phyloP scores from a whole-genome alignment of 2,797 vertebrate genomes.

The Coendou prehensilis region DNA sequence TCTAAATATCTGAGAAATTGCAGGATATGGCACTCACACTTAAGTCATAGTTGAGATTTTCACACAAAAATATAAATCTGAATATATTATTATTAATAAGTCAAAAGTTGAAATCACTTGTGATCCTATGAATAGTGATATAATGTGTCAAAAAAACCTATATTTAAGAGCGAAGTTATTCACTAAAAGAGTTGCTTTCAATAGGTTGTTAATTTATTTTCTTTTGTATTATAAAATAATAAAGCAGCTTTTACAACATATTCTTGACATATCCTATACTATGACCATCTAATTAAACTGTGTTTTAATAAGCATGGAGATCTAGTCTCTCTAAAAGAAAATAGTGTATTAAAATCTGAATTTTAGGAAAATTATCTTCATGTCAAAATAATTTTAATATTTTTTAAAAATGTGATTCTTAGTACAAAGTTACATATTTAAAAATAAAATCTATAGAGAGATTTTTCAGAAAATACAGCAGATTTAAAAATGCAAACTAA shows the following conservation, averaged over 20 bases:
- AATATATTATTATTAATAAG: slow-evolving; percentile 18
- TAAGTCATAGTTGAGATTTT: slow-evolving; percentile 53
- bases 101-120: not conserved
- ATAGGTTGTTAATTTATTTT: not conserved
- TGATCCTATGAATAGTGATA: not conserved
- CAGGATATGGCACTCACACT: slow-evolving; percentile 45
- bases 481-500: not conserved
- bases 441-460: not conserved
- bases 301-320: not conserved
- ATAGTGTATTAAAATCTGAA: not conserved
- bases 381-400: not conserved
- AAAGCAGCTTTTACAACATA: not conserved
- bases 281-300: not conserved
- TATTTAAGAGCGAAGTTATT: not conserved
- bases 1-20: slow-evolving; percentile 55
- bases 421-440: not conserved
- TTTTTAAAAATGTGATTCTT: not conserved
- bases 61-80: slow-evolving; percentile 18
- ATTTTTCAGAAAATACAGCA: not conserved
- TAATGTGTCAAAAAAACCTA: not conserved
- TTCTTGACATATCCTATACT: not conserved
- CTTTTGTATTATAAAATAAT: not conserved
- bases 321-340: not conserved
- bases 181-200: not conserved
- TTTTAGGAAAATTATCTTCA: not conserved